Evolutionary conservation across 2,113 vertebrate species (phyloP).

Genomic region (Synchiropus splendidus): DNA sequence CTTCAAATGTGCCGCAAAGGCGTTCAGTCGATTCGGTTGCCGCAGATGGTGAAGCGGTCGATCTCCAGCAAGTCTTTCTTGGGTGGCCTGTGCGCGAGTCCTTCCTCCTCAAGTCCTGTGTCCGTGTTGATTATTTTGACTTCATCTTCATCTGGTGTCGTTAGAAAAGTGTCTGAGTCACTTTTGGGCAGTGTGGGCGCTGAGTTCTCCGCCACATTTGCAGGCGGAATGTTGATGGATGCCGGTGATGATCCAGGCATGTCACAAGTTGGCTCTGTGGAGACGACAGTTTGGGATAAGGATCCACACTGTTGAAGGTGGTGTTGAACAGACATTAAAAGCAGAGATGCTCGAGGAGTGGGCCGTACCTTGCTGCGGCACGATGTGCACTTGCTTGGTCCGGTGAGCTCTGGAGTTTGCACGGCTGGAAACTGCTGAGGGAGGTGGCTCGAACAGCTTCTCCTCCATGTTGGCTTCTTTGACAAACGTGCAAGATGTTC

Average conservation of each 20-base stretch:
- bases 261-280: slow-evolving; percentile 57
- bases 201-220: slow-evolving; percentile 60
- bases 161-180: slow-evolving; percentile 85
- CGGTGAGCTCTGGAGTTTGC: slow-evolving; percentile 69
- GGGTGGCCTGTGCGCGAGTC: slow-evolving; percentile 75
- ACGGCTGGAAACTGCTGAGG: slow-evolving; percentile 69
- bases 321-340: too few species aligned
- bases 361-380: slow-evolving; percentile 46
- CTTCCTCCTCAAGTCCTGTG: slow-evolving; percentile 68
- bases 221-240: slow-evolving; percentile 69
- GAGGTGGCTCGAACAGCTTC: slow-evolving; percentile 80
- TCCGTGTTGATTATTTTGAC: slow-evolving; percentile 65
- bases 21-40: slow-evolving; percentile 91
- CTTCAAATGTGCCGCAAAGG: neutral
- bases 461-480: slow-evolving; percentile 97
- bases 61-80: slow-evolving; percentile 95
- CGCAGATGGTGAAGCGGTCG: slow-evolving; percentile 97
- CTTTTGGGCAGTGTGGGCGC: slow-evolving; percentile 77
- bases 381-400: slow-evolving; percentile 57
- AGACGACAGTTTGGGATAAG: neutral
- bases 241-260: slow-evolving; percentile 62
- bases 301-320: neutral
- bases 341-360: too few species aligned
- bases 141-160: slow-evolving; percentile 90
- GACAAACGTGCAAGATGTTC: slow-evolving; percentile 91